Conservation (phyloP, 1,140 invertebrate species). For the Dryas iulia region DNA sequence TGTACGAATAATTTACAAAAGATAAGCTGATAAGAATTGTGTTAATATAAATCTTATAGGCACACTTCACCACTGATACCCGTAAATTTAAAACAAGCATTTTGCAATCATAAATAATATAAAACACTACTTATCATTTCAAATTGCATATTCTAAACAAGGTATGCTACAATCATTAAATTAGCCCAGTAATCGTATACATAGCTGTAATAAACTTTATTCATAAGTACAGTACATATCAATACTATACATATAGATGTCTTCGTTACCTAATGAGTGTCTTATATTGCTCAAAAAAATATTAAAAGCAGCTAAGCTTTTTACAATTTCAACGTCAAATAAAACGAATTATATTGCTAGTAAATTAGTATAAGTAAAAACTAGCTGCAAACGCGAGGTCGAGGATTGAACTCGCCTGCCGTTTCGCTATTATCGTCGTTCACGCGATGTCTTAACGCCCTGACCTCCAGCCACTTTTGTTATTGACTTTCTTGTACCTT, state of each 20-base stretch:
- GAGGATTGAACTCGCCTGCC: conserved; percentile 52
- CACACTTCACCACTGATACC: no score
- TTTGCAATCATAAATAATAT: not conserved
- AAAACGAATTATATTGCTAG: conserved; percentile 7
- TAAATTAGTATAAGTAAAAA: conserved; percentile 22
- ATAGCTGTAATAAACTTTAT: not conserved
- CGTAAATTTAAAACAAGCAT: no score
- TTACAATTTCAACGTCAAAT: not conserved
- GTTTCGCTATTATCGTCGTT: conserved; percentile 47
- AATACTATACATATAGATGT: not conserved
- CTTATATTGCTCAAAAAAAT: not conserved
- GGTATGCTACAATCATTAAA: not conserved
- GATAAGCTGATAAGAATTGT: no score
- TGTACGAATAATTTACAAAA: no score
- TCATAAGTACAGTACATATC: not conserved
- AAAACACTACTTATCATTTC: not conserved
- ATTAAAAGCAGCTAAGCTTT: not conserved
- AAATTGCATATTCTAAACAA: not conserved
- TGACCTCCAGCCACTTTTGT: conserved; percentile 56
- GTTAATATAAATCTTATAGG: no score
- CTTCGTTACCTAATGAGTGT: not conserved
- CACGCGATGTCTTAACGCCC: conserved; percentile 60
- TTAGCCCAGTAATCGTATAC: not conserved
- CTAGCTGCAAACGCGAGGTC: conserved; percentile 39
- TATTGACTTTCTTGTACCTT: conserved; percentile 59